Evolutionary conservation across 1,140 invertebrate species (phyloP).

Genomic region (Mesaphorura yosii): DNA sequence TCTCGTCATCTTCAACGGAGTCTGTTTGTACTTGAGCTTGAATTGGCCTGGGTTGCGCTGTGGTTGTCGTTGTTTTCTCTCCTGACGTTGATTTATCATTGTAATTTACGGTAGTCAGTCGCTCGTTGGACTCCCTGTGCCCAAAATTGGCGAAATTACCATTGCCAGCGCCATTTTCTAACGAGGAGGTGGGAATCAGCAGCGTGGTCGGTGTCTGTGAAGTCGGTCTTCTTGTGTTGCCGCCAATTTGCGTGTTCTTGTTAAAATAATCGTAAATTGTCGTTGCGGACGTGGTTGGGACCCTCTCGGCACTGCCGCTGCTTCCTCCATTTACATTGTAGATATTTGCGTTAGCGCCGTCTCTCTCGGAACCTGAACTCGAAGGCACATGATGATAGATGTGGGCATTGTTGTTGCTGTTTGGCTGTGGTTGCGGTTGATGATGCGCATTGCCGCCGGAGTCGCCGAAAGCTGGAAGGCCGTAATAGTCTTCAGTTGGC

Average conservation of each 20-base stretch:
- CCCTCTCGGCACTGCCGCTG: no score
- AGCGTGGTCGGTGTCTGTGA: no score
- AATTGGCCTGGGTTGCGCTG: constrained; percentile 15
- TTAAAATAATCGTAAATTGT: neutral
- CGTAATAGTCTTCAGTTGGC: constrained; percentile 22
- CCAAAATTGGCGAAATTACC: neutral
- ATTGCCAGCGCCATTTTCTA: neutral
- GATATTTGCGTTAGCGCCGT: no score
- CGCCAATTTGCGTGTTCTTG: neutral
- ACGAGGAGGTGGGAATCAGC: neutral
- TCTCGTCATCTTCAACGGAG: constrained; percentile 22
- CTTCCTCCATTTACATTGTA: no score
- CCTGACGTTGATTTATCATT: neutral
- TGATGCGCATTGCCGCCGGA: no score
- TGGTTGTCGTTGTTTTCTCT: constrained; percentile 10
- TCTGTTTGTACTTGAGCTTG: constrained; percentile 6
- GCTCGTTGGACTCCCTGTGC: neutral
- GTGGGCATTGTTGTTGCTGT: no score
- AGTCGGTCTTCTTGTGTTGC: no score
- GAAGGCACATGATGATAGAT: no score
- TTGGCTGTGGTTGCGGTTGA: constrained; percentile 8
- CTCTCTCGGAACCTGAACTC: no score
- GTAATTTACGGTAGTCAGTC: neutral
- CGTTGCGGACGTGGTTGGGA: neutral
- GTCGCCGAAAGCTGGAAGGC: no score